These are phyloP conservation scores for Urechis unicinctus DNA, from an alignment of 2,888 invertebrate species.

Conservation along the genomic window DNA sequence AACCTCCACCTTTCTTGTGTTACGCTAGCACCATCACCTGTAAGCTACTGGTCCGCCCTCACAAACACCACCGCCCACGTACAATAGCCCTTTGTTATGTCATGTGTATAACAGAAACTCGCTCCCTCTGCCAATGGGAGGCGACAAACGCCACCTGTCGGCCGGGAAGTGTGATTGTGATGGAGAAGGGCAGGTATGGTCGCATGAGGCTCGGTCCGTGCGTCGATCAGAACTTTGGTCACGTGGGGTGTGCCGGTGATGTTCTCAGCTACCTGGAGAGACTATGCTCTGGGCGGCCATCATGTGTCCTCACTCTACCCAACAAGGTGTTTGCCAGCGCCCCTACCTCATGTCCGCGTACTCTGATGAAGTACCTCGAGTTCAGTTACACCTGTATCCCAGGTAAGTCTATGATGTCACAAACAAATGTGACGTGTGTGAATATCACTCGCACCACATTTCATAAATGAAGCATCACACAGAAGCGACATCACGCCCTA, in stretches of 20 bases:
- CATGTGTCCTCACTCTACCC: not conserved
- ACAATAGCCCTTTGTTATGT: no score
- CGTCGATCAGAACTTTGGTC: not conserved
- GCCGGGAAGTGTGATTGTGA: not conserved
- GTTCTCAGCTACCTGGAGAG: not conserved
- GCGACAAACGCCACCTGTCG: not conserved
- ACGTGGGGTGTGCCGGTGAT: not conserved
- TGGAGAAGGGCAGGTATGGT: not conserved
- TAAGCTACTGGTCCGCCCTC: no score
- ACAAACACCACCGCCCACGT: no score
- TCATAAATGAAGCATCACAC: no score
- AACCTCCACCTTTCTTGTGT: no score
- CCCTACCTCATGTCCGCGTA: not conserved
- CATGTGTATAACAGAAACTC: no score
- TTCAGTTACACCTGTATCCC: not conserved
- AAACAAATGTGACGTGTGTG: no score
- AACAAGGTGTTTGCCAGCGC: not conserved
- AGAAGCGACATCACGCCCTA: no score
- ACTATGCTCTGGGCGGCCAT: not conserved
- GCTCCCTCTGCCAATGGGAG: not conserved
- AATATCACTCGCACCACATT: no score
- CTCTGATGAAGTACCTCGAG: not conserved
- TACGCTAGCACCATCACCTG: no score
- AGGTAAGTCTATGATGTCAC: no score
- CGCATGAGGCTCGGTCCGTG: not conserved